phyloP scores from a whole-genome alignment of 2,797 vertebrate genomes.

The Amblyopsis hoosieri region DNA sequence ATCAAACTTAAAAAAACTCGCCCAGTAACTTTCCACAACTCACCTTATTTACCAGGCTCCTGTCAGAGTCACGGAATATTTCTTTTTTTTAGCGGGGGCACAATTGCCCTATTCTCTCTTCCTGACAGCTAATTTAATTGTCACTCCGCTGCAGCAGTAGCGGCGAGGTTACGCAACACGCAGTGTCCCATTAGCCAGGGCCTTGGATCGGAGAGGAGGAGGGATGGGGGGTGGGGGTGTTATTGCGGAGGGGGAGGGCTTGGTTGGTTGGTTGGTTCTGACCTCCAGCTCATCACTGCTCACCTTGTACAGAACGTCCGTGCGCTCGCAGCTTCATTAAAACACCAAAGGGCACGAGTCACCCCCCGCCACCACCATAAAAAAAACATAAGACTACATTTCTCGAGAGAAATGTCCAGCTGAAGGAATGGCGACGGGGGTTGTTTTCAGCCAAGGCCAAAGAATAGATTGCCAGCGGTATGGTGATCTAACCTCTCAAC shows the following conservation, averaged over 20 bases:
- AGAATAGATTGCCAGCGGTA: background rate
- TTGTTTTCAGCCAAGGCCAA: background rate
- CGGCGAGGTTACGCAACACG: constrained; percentile 53
- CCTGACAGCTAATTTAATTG: constrained; percentile 68
- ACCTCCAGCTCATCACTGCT: constrained; percentile 37
- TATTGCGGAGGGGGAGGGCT: background rate
- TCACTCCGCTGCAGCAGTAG: constrained; percentile 54
- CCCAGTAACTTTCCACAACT: constrained; percentile 23
- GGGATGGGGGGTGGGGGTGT: no score
- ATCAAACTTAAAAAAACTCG: constrained; percentile 2
- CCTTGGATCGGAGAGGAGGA: background rate
- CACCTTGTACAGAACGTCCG: constrained; percentile 32
- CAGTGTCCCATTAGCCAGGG: background rate
- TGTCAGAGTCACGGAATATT: constrained; percentile 8
- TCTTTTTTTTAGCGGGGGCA: background rate
- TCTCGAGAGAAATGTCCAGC: no score
- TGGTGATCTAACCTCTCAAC: constrained; percentile 25
- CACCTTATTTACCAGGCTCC: constrained; percentile 27
- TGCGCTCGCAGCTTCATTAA: constrained; percentile 35
- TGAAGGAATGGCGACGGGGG: background rate
- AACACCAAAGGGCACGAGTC: constrained; percentile 34
- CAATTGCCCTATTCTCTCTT: constrained; percentile 1
- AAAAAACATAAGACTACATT: no score
- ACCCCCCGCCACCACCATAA: background rate
- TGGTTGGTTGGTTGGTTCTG: background rate